phyloP scores from a whole-genome alignment of 1,140 invertebrate genomes.

The Trichonephila clavipes region DNA sequence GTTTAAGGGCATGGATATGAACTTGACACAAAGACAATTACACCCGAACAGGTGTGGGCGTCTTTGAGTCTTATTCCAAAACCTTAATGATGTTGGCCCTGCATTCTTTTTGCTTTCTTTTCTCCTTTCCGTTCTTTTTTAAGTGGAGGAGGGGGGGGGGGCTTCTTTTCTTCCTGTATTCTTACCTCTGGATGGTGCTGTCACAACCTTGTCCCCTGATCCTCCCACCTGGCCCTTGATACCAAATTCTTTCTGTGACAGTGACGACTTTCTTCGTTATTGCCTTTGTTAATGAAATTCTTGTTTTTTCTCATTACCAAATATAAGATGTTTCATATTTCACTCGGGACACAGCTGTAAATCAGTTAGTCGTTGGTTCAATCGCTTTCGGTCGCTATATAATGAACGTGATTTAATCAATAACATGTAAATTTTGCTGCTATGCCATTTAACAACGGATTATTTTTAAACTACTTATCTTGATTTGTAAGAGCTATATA shows the following conservation, averaged over 20 bases:
- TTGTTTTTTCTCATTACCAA: neutral
- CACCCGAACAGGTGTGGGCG: conserved; percentile 68
- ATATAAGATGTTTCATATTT: too few relatives aligned
- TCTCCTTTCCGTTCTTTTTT: neutral
- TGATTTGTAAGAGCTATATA: too few relatives aligned
- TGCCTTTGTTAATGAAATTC: neutral
- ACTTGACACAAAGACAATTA: conserved; percentile 75
- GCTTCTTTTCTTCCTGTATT: neutral
- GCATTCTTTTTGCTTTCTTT: conserved; percentile 42
- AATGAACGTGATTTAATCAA: too few relatives aligned
- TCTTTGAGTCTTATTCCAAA: conserved; percentile 13
- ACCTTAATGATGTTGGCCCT: conserved; percentile 65
- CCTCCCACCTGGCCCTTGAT: neutral
- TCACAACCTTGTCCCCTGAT: neutral
- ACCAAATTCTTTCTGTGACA: too few relatives aligned
- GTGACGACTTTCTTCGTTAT: too few relatives aligned
- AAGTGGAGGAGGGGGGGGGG: too few relatives aligned
- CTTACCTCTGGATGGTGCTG: neutral
- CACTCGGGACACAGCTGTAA: too few relatives aligned
- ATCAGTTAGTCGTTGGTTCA: too few relatives aligned
- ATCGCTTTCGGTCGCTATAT: too few relatives aligned
- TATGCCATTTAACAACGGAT: too few relatives aligned
- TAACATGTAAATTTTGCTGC: too few relatives aligned
- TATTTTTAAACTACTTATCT: too few relatives aligned
- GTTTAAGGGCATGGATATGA: conserved; percentile 60